These are phyloP conservation scores for Echiichthys vipera DNA, from an alignment of 2,797 vertebrate genomes.

Conservation along the genomic window DNA sequence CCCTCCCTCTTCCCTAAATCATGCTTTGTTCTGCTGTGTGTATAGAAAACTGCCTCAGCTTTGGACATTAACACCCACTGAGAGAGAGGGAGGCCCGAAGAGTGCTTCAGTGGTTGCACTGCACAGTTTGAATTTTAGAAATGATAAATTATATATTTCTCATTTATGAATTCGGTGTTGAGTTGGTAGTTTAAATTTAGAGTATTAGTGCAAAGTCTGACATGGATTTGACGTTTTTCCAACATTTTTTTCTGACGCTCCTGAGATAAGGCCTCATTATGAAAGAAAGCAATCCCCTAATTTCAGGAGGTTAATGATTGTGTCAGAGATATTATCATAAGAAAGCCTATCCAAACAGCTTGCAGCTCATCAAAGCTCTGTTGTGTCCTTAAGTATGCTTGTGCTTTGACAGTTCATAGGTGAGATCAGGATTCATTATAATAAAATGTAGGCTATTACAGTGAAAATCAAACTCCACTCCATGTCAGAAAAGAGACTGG, in stretches of 20 bases:
- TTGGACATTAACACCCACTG: conserved; percentile 62
- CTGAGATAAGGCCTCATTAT: conserved; percentile 34
- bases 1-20: conserved; percentile 80
- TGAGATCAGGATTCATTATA: conserved; percentile 52
- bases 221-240: conserved; percentile 15
- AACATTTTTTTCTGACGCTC: conserved; percentile 15
- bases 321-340: conserved; percentile 66
- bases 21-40: conserved; percentile 78
- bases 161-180: neutral
- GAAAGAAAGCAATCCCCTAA: conserved; percentile 56
- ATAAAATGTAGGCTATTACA: conserved; percentile 47
- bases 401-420: conserved; percentile 48
- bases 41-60: conserved; percentile 72
- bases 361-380: conserved; percentile 57
- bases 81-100: conserved; percentile 39
- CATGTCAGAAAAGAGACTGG: conserved; percentile 17
- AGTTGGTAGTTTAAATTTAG: neutral
- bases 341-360: conserved; percentile 60
- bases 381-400: conserved; percentile 41
- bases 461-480: conserved; percentile 29
- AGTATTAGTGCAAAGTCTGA: conserved; percentile 12
- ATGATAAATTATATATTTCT: neutral
- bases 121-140: conserved; percentile 24
- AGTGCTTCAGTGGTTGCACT: conserved; percentile 7
- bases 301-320: conserved; percentile 62